Base-by-base conservation (phyloP, 2,888 invertebrate species). In the Cephus sareptanus region DNA sequence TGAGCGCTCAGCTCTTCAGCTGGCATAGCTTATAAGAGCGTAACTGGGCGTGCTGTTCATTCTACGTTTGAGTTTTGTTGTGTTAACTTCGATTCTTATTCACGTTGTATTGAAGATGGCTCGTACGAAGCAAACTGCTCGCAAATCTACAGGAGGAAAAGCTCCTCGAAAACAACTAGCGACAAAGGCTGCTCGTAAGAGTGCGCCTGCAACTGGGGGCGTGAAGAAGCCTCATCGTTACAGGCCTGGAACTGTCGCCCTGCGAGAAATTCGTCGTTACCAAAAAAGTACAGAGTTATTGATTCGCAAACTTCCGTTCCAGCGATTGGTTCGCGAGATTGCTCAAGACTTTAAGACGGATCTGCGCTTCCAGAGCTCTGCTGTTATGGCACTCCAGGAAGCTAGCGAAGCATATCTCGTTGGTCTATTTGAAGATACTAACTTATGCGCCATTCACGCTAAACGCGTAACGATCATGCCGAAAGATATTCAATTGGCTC, bases 401-500 rank as follows among this genome's bases (percentile, higher is more conserved):
- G 93, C 94, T 0, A 93, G 94, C 85, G 92, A 95, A 88, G 93
- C 93, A 83, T 93, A 95, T 85, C 88, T 95, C 35, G 95, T 95
- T 23, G 95, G 95, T 13, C 91, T 96, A 0, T 96, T 95, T 87
- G 95, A 96, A 89, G 95, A 96, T 86, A 96, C 96, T 35, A 96
- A 96, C 89, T 91, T 96, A 85, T 96, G 96, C 89, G 96, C 96
- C 69, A 96, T 96, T 83, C 96, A 96, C 86, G 96, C 94, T 83
- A 94, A 94, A 90, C 92, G 95, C 81, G 94, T 94, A 23, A 95
- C 94, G 81, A 94, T 94, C 86, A 94, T 94, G 94, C 94, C 94
- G 23, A 94, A 94, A 86, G 94, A 94, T 87, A 94, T 94, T 87
- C 93, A 94, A 86, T 88, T 94, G 85, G 94, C 94, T 74, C 84